A percentile compares a stretch with the other conserved stretches of the same genome.
Evolutionary conservation across 2,888 invertebrate species (phyloP).

Genomic region (Macropis europaea): DNA sequence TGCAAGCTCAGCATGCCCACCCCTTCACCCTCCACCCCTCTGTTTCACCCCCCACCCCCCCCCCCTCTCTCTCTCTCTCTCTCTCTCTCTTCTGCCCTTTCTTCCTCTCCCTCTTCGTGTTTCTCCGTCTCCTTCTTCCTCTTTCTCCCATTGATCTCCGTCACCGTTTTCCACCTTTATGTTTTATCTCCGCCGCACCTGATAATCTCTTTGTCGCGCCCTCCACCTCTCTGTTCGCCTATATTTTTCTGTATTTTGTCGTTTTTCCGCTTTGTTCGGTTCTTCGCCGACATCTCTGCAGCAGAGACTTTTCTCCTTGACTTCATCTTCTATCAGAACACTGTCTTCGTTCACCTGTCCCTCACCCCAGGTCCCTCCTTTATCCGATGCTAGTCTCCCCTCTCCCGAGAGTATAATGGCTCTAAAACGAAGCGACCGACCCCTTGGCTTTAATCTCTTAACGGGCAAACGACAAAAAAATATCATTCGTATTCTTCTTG

Average conservation of each 20-base stretch:
- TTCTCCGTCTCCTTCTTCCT: constrained; percentile 9
- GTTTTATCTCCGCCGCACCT: constrained; percentile 1
- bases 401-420: constrained; percentile 69
- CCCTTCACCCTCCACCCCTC: constrained; percentile 40
- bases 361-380: background rate
- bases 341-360: constrained; percentile 3
- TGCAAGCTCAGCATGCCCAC: constrained; percentile 77
- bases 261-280: background rate
- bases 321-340: background rate
- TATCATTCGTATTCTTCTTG: constrained; percentile 69
- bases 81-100: constrained; percentile 9
- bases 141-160: constrained; percentile 10
- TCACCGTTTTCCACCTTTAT: constrained; percentile 13
- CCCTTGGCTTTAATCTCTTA: constrained; percentile 76
- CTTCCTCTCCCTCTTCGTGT: constrained; percentile 15
- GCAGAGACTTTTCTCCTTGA: background rate
- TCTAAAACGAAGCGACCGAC: constrained; percentile 72
- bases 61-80: constrained; percentile 16
- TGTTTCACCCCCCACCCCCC: background rate
- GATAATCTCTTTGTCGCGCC: background rate
- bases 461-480: constrained; percentile 73
- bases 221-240: background rate
- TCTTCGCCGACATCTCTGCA: too few relatives aligned
- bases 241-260: background rate
- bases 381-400: background rate